Evolutionary conservation across 2,888 invertebrate species (phyloP).

Genomic region (Dryomyza anilis): DNA sequence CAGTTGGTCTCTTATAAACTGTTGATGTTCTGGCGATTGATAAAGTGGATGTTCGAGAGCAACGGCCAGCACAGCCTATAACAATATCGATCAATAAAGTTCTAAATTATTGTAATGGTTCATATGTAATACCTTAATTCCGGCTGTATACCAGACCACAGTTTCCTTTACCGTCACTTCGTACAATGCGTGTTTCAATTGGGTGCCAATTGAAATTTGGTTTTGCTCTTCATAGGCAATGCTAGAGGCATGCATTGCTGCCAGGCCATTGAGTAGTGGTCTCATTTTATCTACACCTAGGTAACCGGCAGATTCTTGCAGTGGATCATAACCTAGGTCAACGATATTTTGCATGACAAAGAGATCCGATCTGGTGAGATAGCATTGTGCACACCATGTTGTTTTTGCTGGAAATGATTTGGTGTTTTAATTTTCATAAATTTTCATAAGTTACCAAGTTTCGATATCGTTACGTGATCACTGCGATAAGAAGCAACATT

Average conservation of each 20-base stretch:
- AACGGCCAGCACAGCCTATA: constrained; percentile 42
- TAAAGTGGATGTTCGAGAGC: constrained; percentile 45
- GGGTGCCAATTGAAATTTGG: constrained; percentile 42
- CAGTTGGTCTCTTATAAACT: constrained; percentile 46
- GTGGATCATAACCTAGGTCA: constrained; percentile 43
- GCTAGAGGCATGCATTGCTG: constrained; percentile 58
- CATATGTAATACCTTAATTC: constrained; percentile 42
- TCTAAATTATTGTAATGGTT: neutral
- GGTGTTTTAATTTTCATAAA: too few relatives aligned
- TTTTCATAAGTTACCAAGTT: too few relatives aligned
- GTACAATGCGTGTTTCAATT: constrained; percentile 40
- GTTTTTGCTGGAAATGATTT: constrained; percentile 41
- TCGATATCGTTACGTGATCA: too few relatives aligned
- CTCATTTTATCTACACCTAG: constrained; percentile 52
- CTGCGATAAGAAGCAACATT: neutral
- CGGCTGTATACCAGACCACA: constrained; percentile 47
- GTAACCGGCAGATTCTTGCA: constrained; percentile 34
- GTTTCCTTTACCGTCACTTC: constrained; percentile 46
- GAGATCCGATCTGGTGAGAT: constrained; percentile 50
- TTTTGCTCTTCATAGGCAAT: constrained; percentile 56
- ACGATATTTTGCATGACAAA: constrained; percentile 61
- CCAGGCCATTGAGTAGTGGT: constrained; percentile 53
- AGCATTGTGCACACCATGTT: constrained; percentile 55
- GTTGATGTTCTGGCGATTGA: constrained; percentile 38
- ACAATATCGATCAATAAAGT: neutral